Percentiles rank a stretch among this genome's conserved stretches.
Conservation (phyloP, 2,797 vertebrate species). For the Eulemur rubriventer region DNA sequence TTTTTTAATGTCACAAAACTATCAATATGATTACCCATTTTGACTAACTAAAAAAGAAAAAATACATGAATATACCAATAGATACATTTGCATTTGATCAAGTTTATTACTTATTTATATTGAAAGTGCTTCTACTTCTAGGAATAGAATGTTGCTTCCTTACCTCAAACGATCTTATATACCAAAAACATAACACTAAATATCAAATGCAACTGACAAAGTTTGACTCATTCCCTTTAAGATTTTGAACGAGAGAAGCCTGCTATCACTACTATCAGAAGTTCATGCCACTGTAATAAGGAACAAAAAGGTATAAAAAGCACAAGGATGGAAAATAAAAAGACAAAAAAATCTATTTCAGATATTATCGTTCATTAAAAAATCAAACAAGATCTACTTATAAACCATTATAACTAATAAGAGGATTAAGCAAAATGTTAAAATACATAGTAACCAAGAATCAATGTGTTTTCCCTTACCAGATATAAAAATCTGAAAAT, state of each 20-base stretch:
- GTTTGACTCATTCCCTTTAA: neutral
- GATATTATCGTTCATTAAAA: neutral
- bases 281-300: neutral
- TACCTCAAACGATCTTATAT: neutral
- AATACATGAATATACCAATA: neutral
- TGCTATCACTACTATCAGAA: neutral
- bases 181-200: neutral
- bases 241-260: neutral
- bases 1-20: neutral
- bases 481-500: neutral
- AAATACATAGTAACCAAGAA: neutral
- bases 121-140: neutral
- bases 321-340: neutral
- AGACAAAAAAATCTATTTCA: neutral
- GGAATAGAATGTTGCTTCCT: neutral
- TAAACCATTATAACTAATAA: neutral
- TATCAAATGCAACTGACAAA: neutral
- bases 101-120: neutral
- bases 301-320: neutral
- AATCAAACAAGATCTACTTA: neutral
- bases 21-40: neutral
- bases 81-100: neutral
- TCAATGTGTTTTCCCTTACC: neutral
- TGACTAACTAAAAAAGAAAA: neutral
- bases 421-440: neutral